Percentiles rank a stretch among this genome's conserved stretches.
These are phyloP conservation scores for Burhinus oedicnemus DNA, from an alignment of 2,113 vertebrate genomes.

Conservation along the genomic window DNA sequence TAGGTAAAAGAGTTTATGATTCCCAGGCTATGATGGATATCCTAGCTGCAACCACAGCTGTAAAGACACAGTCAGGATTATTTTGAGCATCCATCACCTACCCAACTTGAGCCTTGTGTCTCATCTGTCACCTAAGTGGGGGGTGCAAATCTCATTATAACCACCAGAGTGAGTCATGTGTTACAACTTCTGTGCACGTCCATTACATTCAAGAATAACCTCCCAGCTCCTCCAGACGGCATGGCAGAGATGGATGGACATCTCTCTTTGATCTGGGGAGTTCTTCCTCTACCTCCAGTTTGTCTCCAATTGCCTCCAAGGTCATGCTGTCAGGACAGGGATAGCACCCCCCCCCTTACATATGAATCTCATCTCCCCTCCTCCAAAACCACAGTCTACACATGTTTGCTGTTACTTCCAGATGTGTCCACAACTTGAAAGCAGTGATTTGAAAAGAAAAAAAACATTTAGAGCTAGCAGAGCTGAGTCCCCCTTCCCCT, in stretches of 20 bases:
- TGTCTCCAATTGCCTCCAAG: conserved; percentile 9
- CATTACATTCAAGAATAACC: neutral
- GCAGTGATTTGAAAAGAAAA: neutral
- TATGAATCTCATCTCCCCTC: conserved; percentile 31
- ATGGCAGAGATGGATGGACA: conserved; percentile 34
- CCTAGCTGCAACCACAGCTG: conserved; percentile 25
- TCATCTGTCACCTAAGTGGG: conserved; percentile 7
- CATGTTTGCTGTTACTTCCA: conserved; percentile 67
- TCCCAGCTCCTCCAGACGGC: neutral
- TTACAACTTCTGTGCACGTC: neutral
- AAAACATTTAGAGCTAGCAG: neutral
- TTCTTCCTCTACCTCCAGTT: conserved; percentile 15
- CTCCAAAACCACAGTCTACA: conserved; percentile 31
- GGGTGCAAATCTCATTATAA: conserved; percentile 49
- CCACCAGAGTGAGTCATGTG: conserved; percentile 53
- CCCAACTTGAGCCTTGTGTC: neutral
- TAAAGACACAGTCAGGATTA: conserved; percentile 31
- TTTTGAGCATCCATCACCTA: conserved; percentile 28
- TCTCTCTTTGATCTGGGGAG: conserved; percentile 19
- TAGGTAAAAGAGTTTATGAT: neutral
- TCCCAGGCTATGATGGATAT: conserved; percentile 1
- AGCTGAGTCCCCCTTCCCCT: neutral
- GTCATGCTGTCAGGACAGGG: conserved; percentile 10
- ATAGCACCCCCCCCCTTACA: neutral
- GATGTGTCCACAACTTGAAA: conserved; percentile 62